Percentiles rank a stretch among this genome's conserved stretches.
These are phyloP conservation scores for Gallinago undulata DNA, from an alignment of 2,113 vertebrate species.

Conservation along the genomic window DNA sequence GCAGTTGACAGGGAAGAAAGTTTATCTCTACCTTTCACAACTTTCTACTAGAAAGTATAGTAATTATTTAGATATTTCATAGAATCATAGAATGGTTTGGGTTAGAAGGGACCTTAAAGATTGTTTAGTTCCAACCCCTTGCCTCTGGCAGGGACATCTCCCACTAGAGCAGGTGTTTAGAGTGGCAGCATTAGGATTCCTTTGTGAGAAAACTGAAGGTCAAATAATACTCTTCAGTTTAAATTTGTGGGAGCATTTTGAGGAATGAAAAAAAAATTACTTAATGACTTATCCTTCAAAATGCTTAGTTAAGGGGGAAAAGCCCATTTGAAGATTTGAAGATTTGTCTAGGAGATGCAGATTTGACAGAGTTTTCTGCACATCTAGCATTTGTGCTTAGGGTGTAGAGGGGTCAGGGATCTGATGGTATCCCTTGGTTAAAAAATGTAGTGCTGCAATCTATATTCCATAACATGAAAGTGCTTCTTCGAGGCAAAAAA, in stretches of 20 bases:
- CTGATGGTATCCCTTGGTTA: neutral
- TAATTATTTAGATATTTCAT: neutral
- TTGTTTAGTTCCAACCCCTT: neutral
- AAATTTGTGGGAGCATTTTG: neutral
- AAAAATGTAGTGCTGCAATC: neutral
- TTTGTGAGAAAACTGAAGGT: neutral
- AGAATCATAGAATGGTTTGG: neutral
- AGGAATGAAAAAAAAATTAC: neutral
- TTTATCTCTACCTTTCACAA: slow-evolving; percentile 4
- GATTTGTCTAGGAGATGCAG: neutral
- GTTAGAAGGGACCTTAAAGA: neutral
- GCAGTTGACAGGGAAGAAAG: slow-evolving; percentile 3
- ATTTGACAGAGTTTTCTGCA: neutral
- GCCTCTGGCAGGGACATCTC: neutral
- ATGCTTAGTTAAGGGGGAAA: neutral
- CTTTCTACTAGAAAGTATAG: neutral
- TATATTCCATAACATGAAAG: slow-evolving; percentile 74
- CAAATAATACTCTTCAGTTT: neutral
- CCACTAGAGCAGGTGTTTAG: neutral
- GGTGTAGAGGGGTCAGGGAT: neutral
- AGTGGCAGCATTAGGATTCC: neutral
- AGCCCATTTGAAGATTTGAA: neutral
- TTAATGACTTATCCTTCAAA: neutral
- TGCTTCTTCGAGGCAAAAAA: slow-evolving; percentile 67
- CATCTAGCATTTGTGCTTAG: neutral